Evolutionary conservation across 2,888 invertebrate species (phyloP), one percentile per base, ranked within the genome.

Genomic region (Acanthopleura granulata): DNA sequence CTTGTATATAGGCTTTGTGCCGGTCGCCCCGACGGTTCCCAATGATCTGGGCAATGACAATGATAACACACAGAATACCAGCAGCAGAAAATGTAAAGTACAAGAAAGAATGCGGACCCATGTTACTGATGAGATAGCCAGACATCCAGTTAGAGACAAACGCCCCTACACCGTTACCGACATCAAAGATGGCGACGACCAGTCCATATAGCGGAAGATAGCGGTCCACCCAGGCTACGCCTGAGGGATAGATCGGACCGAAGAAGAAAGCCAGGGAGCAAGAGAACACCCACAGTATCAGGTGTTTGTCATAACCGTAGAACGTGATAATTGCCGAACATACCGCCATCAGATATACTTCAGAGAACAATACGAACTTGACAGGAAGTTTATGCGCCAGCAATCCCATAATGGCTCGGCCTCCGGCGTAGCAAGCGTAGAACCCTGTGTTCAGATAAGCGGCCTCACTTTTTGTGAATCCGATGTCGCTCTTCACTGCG

Each of bases 401-500:
- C 4, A 82, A 29, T 15, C 79, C 74, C 6, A 80, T 79, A 0
- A 75, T 27, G 15, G 80, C 74, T 18, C 82, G 74, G 12, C 82
- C 82, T 4, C 76, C 29, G 18, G 82, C 78, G 71, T 80, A 82
- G 62, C 78, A 74, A 22, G 76, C 78, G 80, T 79, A 82, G 76
- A 77, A 82, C 22, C 72, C 78, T 1, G 80, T 80, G 62, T 79
- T 78, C 14, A 82, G 73, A 66, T 78, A 78, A 0, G 82, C 78
- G 0, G 82, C 82, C 62, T 79, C 80, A 69, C 80, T 75, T 66
- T 80, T 72, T 15, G 74, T 71, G 73, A 82, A 80, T 18, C 77
- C 75, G 30, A 81, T 72, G 29, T 77, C 72, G 70, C 71, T 71
- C 49, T 71, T n/a, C 49, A 71, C 40, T 1, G 71, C 71, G 40